phyloP scores from a whole-genome alignment of 2,888 invertebrate genomes.

The Pachycephus smyrnensis region DNA sequence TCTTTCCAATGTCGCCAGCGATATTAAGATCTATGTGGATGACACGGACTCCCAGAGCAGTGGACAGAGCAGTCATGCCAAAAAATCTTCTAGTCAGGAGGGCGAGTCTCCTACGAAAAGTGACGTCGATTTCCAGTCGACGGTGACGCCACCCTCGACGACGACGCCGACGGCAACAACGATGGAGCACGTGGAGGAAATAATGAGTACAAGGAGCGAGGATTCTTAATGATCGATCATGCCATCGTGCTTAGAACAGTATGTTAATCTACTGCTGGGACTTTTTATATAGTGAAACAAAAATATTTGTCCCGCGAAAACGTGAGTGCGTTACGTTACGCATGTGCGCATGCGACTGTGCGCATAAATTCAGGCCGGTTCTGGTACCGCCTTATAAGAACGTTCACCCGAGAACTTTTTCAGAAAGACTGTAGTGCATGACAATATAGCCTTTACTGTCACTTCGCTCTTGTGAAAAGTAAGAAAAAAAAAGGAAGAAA shows the following conservation, averaged over 20 bases:
- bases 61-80: conserved; percentile 21
- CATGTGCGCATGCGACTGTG: not conserved
- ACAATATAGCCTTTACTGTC: conserved; percentile 48
- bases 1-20: conserved; percentile 12
- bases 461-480: conserved; percentile 2
- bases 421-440: conserved; percentile 61
- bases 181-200: not conserved
- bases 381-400: not conserved
- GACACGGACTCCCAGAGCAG: conserved; percentile 54
- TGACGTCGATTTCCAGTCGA: not conserved
- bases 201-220: not conserved
- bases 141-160: not conserved
- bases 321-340: not conserved
- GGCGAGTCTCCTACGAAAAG: not conserved
- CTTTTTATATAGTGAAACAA: not conserved
- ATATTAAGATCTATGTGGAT: conserved; percentile 53
- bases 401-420: conserved; percentile 37
- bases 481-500: not conserved
- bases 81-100: not conserved
- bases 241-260: not conserved
- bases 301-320: not conserved
- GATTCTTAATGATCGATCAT: conserved; percentile 2
- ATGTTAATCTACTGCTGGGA: not conserved
- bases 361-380: not conserved
- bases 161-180: no score